These are phyloP conservation scores for Crossocerus cetratus DNA, from an alignment of 2,888 invertebrate genomes.

Conservation along the genomic window DNA sequence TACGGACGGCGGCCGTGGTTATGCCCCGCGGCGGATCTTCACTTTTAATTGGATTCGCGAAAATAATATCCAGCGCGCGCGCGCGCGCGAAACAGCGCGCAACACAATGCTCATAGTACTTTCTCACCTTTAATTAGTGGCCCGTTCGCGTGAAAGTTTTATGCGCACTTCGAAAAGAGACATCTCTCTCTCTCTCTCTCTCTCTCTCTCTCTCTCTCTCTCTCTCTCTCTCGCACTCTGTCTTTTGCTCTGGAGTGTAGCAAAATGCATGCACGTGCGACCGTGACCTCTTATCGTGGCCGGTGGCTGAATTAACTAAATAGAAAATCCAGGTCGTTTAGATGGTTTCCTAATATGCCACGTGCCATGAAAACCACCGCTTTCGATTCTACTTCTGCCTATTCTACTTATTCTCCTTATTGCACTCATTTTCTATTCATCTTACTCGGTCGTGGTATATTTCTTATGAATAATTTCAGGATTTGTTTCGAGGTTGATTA, in stretches of 20 bases:
- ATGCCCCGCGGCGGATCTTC: no score
- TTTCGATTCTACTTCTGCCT: neutral
- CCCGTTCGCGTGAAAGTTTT: conserved; percentile 39
- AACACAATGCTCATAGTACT: neutral
- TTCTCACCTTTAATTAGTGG: conserved; percentile 44
- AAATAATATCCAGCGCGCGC: neutral
- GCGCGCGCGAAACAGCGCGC: neutral
- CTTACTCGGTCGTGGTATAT: no score
- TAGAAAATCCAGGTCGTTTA: conserved; percentile 50
- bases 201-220: conserved; percentile 15
- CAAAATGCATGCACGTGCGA: conserved; percentile 41
- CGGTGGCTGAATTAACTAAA: conserved; percentile 46
- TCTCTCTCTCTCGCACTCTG: conserved; percentile 2
- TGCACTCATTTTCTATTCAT: no score
- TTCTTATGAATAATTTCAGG: no score
- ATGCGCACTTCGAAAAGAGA: conserved; percentile 41
- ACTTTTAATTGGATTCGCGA: neutral
- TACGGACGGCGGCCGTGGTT: no score
- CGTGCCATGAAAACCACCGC: conserved; percentile 3
- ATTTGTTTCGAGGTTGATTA: no score
- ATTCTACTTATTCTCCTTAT: neutral
- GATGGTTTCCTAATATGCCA: conserved; percentile 50
- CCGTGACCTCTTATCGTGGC: conserved; percentile 47
- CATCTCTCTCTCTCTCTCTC: conserved; percentile 24
- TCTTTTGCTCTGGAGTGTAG: neutral